Base-by-base conservation (phyloP, 2,888 invertebrate species). In the Troides oblongomaculatus region DNA sequence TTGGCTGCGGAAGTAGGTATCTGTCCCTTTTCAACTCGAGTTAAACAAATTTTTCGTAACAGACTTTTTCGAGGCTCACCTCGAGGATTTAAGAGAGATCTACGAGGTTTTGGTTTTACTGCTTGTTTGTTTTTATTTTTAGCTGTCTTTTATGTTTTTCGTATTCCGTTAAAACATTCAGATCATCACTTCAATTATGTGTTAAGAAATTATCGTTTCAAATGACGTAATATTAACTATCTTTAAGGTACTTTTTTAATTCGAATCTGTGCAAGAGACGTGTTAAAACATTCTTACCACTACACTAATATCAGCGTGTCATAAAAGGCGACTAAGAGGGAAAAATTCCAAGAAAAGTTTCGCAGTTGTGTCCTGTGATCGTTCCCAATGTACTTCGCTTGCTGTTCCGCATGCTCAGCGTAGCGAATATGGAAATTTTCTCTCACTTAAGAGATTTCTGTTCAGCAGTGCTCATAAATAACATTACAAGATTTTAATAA, bases 11-110 rank as follows among this genome's bases (percentile, higher is more conserved):
- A 62, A 56, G 59, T n/a, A 81, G 82, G 82, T 81, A 81, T 84
- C 80, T 85, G 82, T 82, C 86, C 88, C 83, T 87, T 88, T 88
- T 89, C 86, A 87, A 85, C 83, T 85, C 75, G 80, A 87, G 85
- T 87, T 90, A 89, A 89, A 87, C 87, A 89, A 89, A 89, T 90
- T 90, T 89, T 78, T 84, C 80, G 80, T 86, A 89, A 89, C 86
- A 88, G 89, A 87, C 86, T 89, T 88, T 86, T 81, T 82, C 80
- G 84, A 82, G 86, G 83, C 84, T 85, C 86, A 85, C 84, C 85
- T 87, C 75, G 79, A 84, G 89, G 89, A 89, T 90, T 90, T 88
- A 79, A 74, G 79, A 85, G 79, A 85, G 88, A 89, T 87, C 83
- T 85, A 83, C 84, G 81, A 82, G 86, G 80, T 84, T 86, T 86